Conservation (phyloP, 2,888 invertebrate species). For the Elgonia sp. region DNA sequence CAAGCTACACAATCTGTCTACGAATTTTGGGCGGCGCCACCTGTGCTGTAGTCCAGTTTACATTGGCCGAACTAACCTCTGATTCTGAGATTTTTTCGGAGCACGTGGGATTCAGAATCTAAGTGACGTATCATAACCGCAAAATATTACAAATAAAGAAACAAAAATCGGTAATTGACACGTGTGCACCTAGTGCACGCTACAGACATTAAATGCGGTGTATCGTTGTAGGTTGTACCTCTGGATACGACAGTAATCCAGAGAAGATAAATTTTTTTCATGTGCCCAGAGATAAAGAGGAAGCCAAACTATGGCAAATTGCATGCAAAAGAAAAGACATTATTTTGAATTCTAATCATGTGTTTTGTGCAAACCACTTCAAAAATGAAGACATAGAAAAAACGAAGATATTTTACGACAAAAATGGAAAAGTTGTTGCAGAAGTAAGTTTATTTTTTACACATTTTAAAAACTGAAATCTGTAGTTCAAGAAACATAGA, state of each 20-base stretch:
- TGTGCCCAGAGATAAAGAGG: conserved; percentile 4
- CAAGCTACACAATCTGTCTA: too few relatives aligned
- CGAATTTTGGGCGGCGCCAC: too few relatives aligned
- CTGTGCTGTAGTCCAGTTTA: too few relatives aligned
- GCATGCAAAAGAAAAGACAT: conserved; percentile 7
- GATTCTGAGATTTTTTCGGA: too few relatives aligned
- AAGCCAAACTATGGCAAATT: not conserved
- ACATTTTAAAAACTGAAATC: not conserved
- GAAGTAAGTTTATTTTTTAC: not conserved
- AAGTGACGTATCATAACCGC: too few relatives aligned
- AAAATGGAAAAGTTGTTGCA: not conserved
- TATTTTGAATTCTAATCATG: not conserved
- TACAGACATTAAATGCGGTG: conserved; percentile 6
- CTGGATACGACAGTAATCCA: conserved; percentile 27
- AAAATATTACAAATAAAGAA: too few relatives aligned
- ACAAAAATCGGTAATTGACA: too few relatives aligned
- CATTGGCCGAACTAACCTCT: too few relatives aligned
- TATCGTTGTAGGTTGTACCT: conserved; percentile 10
- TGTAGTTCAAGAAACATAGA: not conserved
- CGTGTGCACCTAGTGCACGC: too few relatives aligned
- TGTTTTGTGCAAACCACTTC: conserved; percentile 5
- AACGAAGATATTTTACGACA: not conserved
- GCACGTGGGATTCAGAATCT: too few relatives aligned
- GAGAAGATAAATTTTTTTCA: conserved; percentile 8
- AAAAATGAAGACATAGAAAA: conserved; percentile 1